Evolutionary conservation across 2,888 invertebrate genomes (phyloP).

Genomic region (Druceiella hillmani): DNA sequence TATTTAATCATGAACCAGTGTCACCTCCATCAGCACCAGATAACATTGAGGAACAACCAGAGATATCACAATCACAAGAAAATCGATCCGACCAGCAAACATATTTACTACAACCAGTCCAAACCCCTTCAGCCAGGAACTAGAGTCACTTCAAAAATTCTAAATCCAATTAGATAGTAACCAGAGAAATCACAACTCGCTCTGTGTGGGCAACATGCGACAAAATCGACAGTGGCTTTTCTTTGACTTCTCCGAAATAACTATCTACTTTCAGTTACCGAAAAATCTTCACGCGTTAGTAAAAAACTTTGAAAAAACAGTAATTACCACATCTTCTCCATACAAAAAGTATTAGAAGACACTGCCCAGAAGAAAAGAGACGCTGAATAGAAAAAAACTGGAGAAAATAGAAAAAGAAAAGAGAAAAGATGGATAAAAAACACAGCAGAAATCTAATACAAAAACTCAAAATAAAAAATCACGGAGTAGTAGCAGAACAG

Average conservation of each 20-base stretch:
- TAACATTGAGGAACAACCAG: slow-evolving; percentile 14
- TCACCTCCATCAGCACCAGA: too few relatives aligned
- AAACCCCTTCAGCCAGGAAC: slow-evolving; percentile 15
- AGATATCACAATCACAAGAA: slow-evolving; percentile 14
- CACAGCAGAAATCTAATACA: slow-evolving; percentile 12
- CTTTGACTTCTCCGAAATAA: slow-evolving; percentile 17
- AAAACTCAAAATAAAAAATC: slow-evolving; percentile 12
- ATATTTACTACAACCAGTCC: slow-evolving; percentile 14
- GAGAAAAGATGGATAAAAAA: slow-evolving; percentile 15
- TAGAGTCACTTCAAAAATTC: slow-evolving; percentile 14
- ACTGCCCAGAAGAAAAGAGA: slow-evolving; percentile 11
- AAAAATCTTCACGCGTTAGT: slow-evolving; percentile 14
- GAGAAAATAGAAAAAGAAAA: slow-evolving; percentile 14
- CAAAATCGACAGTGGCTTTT: slow-evolving; percentile 20
- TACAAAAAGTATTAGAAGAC: slow-evolving; percentile 18
- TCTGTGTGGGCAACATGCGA: too few relatives aligned
- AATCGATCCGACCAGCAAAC: slow-evolving; percentile 18
- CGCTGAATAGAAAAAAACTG: slow-evolving; percentile 12
- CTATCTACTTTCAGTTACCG: slow-evolving; percentile 12
- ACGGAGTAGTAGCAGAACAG: slow-evolving; percentile 14
- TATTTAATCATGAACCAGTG: slow-evolving; percentile 14
- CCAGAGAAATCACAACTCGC: too few relatives aligned
- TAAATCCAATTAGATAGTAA: too few relatives aligned
- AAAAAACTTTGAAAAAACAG: too few relatives aligned
- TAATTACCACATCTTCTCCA: slow-evolving; percentile 18